phyloP scores from a whole-genome alignment of 2,797 vertebrate genomes.

The Eulemur mongoz region DNA sequence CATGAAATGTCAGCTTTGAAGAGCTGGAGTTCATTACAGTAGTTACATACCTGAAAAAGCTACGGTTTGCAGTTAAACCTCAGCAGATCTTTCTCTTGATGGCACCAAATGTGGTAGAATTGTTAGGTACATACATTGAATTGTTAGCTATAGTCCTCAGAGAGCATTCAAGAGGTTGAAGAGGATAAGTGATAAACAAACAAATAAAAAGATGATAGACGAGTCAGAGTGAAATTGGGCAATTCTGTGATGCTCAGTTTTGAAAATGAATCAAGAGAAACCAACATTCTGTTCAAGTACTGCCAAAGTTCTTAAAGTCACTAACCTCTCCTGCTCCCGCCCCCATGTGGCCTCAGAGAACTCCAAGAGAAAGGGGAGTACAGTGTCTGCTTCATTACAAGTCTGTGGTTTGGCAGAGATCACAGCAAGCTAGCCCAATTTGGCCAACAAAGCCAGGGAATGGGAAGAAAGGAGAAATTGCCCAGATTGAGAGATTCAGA shows the following conservation, averaged over 20 bases:
- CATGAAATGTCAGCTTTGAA: slow-evolving; percentile 9
- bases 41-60: not conserved
- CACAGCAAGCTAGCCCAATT: not conserved
- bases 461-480: slow-evolving; percentile 42
- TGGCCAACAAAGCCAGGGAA: slow-evolving; percentile 47
- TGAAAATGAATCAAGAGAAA: not conserved
- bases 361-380: slow-evolving; percentile 24
- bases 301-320: not conserved
- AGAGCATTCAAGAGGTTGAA: not conserved
- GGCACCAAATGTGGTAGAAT: not conserved
- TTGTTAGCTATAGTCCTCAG: not conserved
- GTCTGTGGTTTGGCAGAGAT: slow-evolving; percentile 75
- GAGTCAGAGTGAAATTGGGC: not conserved
- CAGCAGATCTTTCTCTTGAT: not conserved
- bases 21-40: not conserved
- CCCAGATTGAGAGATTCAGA: not conserved
- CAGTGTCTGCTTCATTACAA: slow-evolving; percentile 43
- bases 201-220: not conserved
- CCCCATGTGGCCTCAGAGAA: slow-evolving; percentile 23
- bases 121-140: not conserved
- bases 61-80: not conserved
- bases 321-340: not conserved
- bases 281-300: not conserved
- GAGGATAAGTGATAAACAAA: not conserved
- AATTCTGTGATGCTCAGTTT: not conserved